Conservation (phyloP, 2,888 invertebrate species). For the Noctua fimbriata region DNA sequence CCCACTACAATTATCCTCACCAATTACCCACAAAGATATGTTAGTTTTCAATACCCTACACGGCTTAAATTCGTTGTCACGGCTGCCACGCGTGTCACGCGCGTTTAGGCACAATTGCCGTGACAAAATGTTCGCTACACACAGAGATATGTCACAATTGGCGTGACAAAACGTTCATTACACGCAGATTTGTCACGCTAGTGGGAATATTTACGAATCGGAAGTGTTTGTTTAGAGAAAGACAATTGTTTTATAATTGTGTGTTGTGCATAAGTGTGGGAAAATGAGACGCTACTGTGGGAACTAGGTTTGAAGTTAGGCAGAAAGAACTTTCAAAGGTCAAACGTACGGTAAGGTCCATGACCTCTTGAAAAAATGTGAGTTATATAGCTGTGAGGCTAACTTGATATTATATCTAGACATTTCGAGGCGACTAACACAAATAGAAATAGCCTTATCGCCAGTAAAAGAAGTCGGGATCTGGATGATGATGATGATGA, state of each 20-base stretch:
- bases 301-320: background rate
- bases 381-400: background rate
- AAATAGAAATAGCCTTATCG: background rate
- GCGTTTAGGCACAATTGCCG: slow-evolving; percentile 37
- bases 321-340: background rate
- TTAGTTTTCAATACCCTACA: slow-evolving; percentile 25
- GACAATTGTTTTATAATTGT: slow-evolving; percentile 29
- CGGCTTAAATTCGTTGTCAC: slow-evolving; percentile 22
- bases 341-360: background rate
- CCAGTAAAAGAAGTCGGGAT: background rate
- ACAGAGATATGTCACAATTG: slow-evolving; percentile 13
- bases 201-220: slow-evolving; percentile 20
- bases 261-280: slow-evolving; percentile 34
- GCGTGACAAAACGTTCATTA: slow-evolving; percentile 45
- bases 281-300: slow-evolving; percentile 21
- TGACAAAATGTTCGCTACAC: slow-evolving; percentile 31
- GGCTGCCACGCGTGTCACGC: slow-evolving; percentile 48
- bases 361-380: background rate
- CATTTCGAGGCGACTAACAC: background rate
- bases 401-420: background rate
- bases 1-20: slow-evolving; percentile 3
- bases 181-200: slow-evolving; percentile 44
- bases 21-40: slow-evolving; percentile 15
- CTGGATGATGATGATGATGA: background rate
- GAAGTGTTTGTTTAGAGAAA: slow-evolving; percentile 43